Evolutionary conservation across 1,140 invertebrate species (phyloP).

Genomic region (Bombus balteatus): DNA sequence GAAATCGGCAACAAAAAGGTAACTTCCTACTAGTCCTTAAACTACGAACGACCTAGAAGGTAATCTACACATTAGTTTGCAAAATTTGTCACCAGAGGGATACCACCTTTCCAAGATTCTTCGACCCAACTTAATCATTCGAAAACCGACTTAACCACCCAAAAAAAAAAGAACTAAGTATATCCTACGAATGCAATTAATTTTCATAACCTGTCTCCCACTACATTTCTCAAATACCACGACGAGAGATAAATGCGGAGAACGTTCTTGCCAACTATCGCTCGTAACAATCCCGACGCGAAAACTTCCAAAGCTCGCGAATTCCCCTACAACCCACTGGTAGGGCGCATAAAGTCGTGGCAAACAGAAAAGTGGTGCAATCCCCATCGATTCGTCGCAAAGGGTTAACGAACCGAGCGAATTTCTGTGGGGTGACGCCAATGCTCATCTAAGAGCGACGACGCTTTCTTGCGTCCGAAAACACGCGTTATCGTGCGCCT

Average conservation of each 20-base stretch:
- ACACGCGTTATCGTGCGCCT: not conserved
- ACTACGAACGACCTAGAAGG: not conserved
- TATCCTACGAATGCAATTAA: not conserved
- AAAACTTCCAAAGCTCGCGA: not conserved
- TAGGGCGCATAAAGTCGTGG: not conserved
- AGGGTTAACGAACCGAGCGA: constrained; percentile 37
- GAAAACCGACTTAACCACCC: not conserved
- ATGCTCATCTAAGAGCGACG: constrained; percentile 37
- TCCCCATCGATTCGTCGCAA: constrained; percentile 34
- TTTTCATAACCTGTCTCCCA: not conserved
- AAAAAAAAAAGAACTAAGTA: not conserved
- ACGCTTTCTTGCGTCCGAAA: constrained; percentile 48
- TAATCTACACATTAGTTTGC: not conserved
- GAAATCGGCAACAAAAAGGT: not conserved
- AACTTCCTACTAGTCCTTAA: not conserved
- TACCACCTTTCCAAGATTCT: not conserved
- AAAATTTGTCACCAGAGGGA: not conserved
- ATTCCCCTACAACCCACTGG: not conserved
- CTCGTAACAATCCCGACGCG: not conserved
- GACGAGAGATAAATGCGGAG: not conserved
- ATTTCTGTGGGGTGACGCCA: constrained; percentile 35
- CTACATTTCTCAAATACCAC: not conserved
- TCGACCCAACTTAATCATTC: not conserved
- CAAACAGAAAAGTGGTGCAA: constrained; percentile 31
- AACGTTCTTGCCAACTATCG: not conserved